Conservation (phyloP, 2,797 vertebrate genomes). For the Morelia viridis region DNA sequence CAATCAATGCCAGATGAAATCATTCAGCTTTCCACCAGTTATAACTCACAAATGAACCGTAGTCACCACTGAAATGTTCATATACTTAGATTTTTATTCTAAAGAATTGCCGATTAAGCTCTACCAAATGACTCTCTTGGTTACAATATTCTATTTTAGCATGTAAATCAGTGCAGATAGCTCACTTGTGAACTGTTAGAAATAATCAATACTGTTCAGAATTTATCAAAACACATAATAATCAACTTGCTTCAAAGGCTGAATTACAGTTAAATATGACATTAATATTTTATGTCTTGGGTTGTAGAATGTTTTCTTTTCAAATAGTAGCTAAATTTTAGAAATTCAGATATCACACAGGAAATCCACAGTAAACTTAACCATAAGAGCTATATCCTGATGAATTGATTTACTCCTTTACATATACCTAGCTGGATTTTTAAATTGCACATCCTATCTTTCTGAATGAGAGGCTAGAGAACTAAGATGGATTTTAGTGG, state of each 20-base stretch:
- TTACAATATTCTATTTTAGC: constrained; percentile 1
- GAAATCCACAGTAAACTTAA: constrained; percentile 43
- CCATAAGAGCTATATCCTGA: constrained; percentile 50
- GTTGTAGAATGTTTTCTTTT: constrained; percentile 42
- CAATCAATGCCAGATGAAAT: neutral
- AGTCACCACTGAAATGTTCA: neutral
- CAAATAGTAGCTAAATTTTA: constrained; percentile 41
- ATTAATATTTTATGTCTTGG: constrained; percentile 47
- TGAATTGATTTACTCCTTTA: constrained; percentile 59
- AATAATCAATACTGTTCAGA: constrained; percentile 11
- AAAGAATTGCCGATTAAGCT: neutral
- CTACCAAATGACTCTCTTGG: neutral
- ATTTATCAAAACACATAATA: neutral
- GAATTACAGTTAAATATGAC: constrained; percentile 35
- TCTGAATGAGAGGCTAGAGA: constrained; percentile 48
- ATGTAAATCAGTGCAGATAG: neutral
- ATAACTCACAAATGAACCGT: neutral
- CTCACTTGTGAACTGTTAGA: constrained; percentile 2
- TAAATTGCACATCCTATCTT: constrained; percentile 48
- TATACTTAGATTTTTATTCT: constrained; percentile 7
- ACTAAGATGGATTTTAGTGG: constrained; percentile 29
- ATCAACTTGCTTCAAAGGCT: neutral
- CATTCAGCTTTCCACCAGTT: neutral
- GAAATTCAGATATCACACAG: constrained; percentile 45
- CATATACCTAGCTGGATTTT: constrained; percentile 60